Evolutionary conservation across 2,113 vertebrate genomes (phyloP).

Genomic region (Apteryx mantelli): DNA sequence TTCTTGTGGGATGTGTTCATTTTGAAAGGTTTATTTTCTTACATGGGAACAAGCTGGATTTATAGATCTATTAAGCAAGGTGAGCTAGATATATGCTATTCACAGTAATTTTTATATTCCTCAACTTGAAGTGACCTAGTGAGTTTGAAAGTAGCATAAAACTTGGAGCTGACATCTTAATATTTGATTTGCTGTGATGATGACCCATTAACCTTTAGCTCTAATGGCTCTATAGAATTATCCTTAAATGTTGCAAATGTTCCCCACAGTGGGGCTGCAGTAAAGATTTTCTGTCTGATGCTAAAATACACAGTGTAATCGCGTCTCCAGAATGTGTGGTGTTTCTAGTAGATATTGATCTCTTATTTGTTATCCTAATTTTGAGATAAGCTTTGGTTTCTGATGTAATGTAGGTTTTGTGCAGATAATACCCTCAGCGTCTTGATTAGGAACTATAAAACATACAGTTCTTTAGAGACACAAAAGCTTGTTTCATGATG

Average conservation of each 20-base stretch:
- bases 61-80: conserved; percentile 53
- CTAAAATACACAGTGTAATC: conserved; percentile 38
- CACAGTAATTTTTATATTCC: conserved; percentile 30
- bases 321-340: neutral
- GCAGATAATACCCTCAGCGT: neutral
- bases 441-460: neutral
- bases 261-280: neutral
- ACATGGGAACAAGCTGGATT: neutral
- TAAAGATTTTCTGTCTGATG: neutral
- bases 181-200: conserved; percentile 40
- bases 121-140: conserved; percentile 46
- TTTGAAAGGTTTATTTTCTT: conserved; percentile 47
- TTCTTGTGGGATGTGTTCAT: neutral
- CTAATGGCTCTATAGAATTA: conserved; percentile 32
- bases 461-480: neutral
- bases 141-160: conserved; percentile 58
- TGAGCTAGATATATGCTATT: conserved; percentile 20
- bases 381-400: neutral
- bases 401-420: neutral
- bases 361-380: conserved; percentile 21
- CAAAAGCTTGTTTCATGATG: neutral
- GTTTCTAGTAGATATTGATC: conserved; percentile 18
- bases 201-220: conserved; percentile 43
- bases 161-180: conserved; percentile 4
- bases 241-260: conserved; percentile 18